Conservation (phyloP, 2,113 vertebrate genomes). For the Dicentrarchus labrax region DNA sequence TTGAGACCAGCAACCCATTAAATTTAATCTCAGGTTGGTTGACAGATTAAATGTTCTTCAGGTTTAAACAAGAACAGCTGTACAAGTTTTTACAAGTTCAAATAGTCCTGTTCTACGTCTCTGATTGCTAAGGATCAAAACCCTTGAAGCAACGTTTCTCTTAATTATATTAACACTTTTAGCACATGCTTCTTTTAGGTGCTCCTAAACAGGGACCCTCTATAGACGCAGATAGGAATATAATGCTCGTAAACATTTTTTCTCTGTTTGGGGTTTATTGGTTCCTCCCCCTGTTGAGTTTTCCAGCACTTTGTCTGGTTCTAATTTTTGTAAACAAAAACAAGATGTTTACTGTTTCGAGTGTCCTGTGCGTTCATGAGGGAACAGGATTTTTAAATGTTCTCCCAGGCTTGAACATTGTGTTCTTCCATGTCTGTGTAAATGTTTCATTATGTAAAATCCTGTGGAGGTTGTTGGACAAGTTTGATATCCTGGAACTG, state of each 20-base stretch:
- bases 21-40: neutral
- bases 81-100: neutral
- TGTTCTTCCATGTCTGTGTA: neutral
- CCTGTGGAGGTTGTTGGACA: no score
- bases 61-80: neutral
- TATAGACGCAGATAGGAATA: neutral
- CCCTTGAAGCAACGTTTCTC: neutral
- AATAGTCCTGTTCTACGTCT: neutral
- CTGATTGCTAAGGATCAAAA: neutral
- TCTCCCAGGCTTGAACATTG: neutral
- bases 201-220: neutral
- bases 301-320: neutral
- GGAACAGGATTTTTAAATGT: neutral
- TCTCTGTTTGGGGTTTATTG: neutral
- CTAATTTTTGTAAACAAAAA: neutral
- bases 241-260: neutral
- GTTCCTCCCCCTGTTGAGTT: neutral
- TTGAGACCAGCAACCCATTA: neutral
- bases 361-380: neutral
- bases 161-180: neutral
- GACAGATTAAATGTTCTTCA: neutral
- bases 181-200: neutral
- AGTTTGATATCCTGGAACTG: neutral
- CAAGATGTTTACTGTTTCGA: conserved; percentile 15
- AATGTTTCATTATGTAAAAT: neutral